Percentiles rank a stretch among this genome's conserved stretches.
These are phyloP conservation scores for Heteromurus nitidus DNA, from an alignment of 2,888 invertebrate genomes.

Conservation along the genomic window DNA sequence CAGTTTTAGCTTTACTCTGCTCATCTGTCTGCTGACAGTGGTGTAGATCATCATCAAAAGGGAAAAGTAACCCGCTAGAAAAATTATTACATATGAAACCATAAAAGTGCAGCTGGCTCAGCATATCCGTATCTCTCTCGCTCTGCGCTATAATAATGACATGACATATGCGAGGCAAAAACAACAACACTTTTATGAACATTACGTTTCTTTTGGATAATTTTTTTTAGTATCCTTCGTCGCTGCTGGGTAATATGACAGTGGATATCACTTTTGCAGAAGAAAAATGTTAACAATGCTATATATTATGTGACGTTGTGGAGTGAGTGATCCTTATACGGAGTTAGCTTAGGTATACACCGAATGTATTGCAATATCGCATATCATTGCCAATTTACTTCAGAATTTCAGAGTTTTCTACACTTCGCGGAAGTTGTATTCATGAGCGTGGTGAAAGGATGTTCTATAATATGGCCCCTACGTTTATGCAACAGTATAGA, in stretches of 20 bases:
- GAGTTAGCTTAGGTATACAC: background rate
- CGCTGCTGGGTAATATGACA: too few relatives aligned
- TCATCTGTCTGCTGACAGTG: background rate
- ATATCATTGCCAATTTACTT: background rate
- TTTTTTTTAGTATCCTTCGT: background rate
- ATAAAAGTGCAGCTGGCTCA: too few relatives aligned
- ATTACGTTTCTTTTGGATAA: background rate
- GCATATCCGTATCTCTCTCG: conserved; percentile 5
- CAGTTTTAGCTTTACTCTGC: background rate
- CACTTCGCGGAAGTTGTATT: background rate
- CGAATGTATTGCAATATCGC: background rate
- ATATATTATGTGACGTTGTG: background rate
- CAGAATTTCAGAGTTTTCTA: background rate
- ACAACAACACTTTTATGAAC: background rate
- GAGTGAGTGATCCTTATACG: background rate
- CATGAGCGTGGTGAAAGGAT: background rate
- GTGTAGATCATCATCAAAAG: conserved; percentile 1
- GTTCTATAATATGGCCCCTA: background rate
- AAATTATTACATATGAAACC: background rate
- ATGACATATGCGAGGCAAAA: background rate
- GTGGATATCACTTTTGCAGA: background rate
- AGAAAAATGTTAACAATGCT: background rate
- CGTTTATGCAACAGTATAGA: background rate
- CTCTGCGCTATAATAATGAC: too few relatives aligned
- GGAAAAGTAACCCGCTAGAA: background rate